Base-by-base conservation (phyloP, 2,888 invertebrate species). In the Lycophotia porphyrea region DNA sequence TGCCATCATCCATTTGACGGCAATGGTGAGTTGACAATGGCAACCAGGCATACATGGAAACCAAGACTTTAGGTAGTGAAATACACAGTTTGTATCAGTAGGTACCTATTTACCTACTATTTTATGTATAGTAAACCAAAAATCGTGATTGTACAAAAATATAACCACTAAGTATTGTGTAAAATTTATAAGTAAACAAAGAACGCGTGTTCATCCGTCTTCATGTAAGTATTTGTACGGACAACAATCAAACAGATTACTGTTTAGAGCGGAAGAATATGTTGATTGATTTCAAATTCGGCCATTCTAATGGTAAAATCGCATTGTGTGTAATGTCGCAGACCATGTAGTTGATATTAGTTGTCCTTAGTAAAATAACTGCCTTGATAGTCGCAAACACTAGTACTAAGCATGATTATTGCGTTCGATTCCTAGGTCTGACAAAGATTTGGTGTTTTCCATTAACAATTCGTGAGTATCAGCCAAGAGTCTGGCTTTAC, bases 261-360 rank as follows among this genome's bases (percentile, higher is more conserved):
- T 72, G 31, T 84, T 81, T 47, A 63, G 76, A 84, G 84, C 76
- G 82, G 82, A 84, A 76, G 68, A 82, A 63, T 71, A 52, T 47
- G 34, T 31, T 44, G 13, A 61, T 55, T 58, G 63, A 47, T 39
- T 55, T 24, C 4, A 63, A 73, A 63, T 78, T 76, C 34, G n/a
- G 44, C 8, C 2, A 42, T n/a, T 24, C 8, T 49, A 9, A 27
- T 61, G 18, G 34, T 36, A 36, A 21, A 21, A 27, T 79, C 61
- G 21, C 31, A 27, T 15, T 34, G n/a, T 0, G 9, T 47, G 18
- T 49, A 44, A 63, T 42, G 42, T 42, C 61, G 31, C 8, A 58
- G 1, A 18, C 58, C 31, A 58, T 58, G 31, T 27, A 5, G 27
- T 27, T 27, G 11, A 27, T 27, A 55, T 15, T 55, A 27, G 49